phyloP scores from a whole-genome alignment of 1,140 invertebrate species.

The Drosophila dunni region DNA sequence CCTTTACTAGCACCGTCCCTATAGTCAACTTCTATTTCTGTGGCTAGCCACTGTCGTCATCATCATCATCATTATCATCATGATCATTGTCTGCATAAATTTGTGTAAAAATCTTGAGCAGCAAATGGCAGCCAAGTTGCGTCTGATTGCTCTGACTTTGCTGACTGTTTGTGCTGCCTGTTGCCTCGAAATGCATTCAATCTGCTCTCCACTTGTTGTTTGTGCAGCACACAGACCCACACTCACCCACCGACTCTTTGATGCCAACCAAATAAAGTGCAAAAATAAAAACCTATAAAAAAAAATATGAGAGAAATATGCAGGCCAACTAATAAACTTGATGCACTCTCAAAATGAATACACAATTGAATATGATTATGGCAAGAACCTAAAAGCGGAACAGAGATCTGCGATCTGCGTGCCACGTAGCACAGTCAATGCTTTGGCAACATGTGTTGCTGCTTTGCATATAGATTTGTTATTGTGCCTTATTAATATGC shows the following conservation, averaged over 20 bases:
- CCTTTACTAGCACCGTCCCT: not conserved
- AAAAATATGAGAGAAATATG: constrained; percentile 13
- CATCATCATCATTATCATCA: constrained; percentile 33
- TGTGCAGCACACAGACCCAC: not conserved
- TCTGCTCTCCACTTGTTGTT: constrained; percentile 14
- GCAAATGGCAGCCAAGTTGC: constrained; percentile 19
- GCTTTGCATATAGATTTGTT: not conserved
- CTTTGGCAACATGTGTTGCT: not conserved
- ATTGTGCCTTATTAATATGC: not conserved
- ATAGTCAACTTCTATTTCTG: constrained; percentile 64
- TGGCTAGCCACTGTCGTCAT: constrained; percentile 51
- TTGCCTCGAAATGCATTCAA: constrained; percentile 27
- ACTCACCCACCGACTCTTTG: constrained; percentile 1
- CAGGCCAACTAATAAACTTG: constrained; percentile 52
- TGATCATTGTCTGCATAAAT: constrained; percentile 54
- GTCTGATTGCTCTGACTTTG: constrained; percentile 24
- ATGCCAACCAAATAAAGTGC: constrained; percentile 3
- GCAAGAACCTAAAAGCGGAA: constrained; percentile 14
- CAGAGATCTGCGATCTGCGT: not conserved
- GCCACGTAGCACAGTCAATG: not conserved
- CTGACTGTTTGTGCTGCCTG: not conserved
- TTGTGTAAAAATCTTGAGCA: constrained; percentile 51
- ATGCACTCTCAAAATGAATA: constrained; percentile 40
- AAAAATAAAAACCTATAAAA: not conserved
- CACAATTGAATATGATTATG: constrained; percentile 39